phyloP scores from a whole-genome alignment of 1,140 invertebrate species.

The Episyrphus balteatus region DNA sequence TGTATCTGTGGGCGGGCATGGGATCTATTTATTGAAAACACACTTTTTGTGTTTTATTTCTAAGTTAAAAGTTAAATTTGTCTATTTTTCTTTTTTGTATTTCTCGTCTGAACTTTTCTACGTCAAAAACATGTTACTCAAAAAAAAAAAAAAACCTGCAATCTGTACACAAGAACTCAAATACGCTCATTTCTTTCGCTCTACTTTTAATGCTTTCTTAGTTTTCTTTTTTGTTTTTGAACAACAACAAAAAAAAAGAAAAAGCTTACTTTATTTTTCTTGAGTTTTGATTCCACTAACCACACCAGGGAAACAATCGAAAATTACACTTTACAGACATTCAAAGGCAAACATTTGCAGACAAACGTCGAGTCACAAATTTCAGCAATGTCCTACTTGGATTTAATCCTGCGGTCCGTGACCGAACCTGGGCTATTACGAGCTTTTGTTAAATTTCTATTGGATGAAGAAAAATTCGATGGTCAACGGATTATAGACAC shows the following conservation, averaged over 20 bases:
- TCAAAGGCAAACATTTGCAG: slow-evolving; percentile 47
- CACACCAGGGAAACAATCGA: slow-evolving; percentile 35
- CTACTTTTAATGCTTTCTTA: too few species aligned
- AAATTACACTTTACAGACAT: slow-evolving; percentile 34
- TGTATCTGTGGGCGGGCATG: too few species aligned
- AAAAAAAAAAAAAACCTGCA: neutral
- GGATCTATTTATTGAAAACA: too few species aligned
- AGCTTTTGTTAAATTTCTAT: slow-evolving; percentile 73
- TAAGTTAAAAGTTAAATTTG: too few species aligned
- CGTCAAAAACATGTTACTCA: too few species aligned
- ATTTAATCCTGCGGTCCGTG: slow-evolving; percentile 76
- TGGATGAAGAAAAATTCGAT: slow-evolving; percentile 74
- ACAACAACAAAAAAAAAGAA: too few species aligned
- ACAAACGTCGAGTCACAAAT: slow-evolving; percentile 75
- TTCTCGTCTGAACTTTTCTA: too few species aligned
- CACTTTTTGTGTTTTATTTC: too few species aligned
- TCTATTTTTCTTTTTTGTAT: too few species aligned
- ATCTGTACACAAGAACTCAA: neutral
- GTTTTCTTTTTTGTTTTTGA: too few species aligned
- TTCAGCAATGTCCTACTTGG: slow-evolving; percentile 83
- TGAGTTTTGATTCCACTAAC: slow-evolving; percentile 2
- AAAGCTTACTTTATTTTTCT: too few species aligned
- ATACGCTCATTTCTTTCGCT: too few species aligned
- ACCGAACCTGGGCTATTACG: slow-evolving; percentile 73
- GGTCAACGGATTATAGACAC: slow-evolving; percentile 64